Evolutionary conservation across 2,797 vertebrate genomes (phyloP).

Genomic region (Peromyscus attwateri): DNA sequence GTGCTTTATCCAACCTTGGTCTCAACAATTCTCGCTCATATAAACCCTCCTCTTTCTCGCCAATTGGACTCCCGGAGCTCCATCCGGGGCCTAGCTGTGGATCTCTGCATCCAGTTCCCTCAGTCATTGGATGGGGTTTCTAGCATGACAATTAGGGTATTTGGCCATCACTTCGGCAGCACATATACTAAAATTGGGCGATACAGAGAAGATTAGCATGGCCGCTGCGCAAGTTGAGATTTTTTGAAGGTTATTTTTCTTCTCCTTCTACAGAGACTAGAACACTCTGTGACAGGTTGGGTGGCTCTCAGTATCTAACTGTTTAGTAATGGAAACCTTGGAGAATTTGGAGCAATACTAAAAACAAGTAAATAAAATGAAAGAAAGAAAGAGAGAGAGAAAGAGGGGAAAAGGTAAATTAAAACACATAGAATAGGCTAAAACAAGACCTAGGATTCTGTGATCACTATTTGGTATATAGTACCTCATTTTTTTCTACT

Average conservation of each 20-base stretch:
- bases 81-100: too few relatives aligned
- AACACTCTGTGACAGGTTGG: background rate
- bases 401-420: background rate
- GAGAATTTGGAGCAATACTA: background rate
- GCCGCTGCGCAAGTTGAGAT: background rate
- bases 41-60: too few relatives aligned
- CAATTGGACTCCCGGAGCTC: too few relatives aligned
- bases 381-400: background rate
- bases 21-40: too few relatives aligned
- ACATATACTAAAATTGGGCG: too few relatives aligned
- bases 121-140: too few relatives aligned
- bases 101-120: too few relatives aligned
- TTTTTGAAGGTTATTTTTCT: background rate
- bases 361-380: background rate
- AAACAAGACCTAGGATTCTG: background rate
- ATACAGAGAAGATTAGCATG: too few relatives aligned
- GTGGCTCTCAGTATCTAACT: accelerated
- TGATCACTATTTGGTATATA: background rate
- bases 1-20: too few relatives aligned
- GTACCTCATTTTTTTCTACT: background rate
- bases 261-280: background rate
- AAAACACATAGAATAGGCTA: background rate
- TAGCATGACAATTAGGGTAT: too few relatives aligned
- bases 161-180: too few relatives aligned
- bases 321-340: background rate